A percentile compares a stretch with the other conserved stretches of the same genome.
phyloP scores from a whole-genome alignment of 2,797 vertebrate genomes.

The Cichlasoma orientale region DNA sequence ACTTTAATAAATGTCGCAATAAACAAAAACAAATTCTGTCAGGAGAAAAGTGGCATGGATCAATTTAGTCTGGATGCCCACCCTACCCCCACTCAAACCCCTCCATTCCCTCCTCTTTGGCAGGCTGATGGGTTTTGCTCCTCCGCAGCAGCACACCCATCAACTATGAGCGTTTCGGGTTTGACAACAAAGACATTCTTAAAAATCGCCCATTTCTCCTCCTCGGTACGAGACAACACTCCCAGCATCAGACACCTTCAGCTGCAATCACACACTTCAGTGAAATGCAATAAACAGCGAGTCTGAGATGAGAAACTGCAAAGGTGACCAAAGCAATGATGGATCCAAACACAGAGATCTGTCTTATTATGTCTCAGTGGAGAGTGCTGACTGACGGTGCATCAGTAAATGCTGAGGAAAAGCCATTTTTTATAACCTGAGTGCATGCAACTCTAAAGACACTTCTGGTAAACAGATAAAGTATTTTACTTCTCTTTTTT shows the following conservation, averaged over 20 bases:
- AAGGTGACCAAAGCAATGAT: slow-evolving; percentile 42
- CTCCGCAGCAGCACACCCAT: slow-evolving; percentile 16
- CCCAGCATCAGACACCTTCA: background rate
- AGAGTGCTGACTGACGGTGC: background rate
- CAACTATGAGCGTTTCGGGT: slow-evolving; percentile 38
- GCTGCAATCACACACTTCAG: slow-evolving; percentile 58
- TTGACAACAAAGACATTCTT: slow-evolving; percentile 53
- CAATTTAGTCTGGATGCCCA: slow-evolving; percentile 16
- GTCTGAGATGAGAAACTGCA: slow-evolving; percentile 49
- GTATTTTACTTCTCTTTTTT: background rate
- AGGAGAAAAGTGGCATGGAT: slow-evolving; percentile 52
- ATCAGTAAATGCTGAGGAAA: slow-evolving; percentile 1
- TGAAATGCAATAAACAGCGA: slow-evolving; percentile 48
- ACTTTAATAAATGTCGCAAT: slow-evolving; percentile 62
- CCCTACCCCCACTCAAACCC: background rate
- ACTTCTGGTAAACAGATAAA: too few species aligned
- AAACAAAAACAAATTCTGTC: slow-evolving; percentile 60
- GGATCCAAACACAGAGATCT: slow-evolving; percentile 32
- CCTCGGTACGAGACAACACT: slow-evolving; percentile 29
- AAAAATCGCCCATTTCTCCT: slow-evolving; percentile 32
- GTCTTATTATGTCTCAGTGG: slow-evolving; percentile 1
- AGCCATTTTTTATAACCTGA: background rate
- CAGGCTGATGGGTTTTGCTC: slow-evolving; percentile 32
- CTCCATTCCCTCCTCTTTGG: background rate
- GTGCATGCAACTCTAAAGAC: background rate